A percentile compares a stretch with the other conserved stretches of the same genome.
Evolutionary conservation across 2,113 vertebrate species (phyloP).

Genomic region (Bolborhynchus lineola): DNA sequence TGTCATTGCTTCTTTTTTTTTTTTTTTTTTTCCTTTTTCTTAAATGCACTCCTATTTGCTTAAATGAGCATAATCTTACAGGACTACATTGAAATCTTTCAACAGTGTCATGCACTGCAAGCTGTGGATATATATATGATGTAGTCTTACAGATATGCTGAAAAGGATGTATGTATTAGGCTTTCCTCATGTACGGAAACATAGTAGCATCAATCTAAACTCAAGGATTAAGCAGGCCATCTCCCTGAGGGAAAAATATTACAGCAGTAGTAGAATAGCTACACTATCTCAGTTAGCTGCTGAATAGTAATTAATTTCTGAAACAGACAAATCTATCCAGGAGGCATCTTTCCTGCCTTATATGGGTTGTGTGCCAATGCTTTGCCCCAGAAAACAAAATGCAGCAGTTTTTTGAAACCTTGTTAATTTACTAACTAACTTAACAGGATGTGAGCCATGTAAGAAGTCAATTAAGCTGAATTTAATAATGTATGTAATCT

Average conservation of each 20-base stretch:
- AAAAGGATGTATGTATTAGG: not conserved
- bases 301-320: not conserved
- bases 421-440: slow-evolving; percentile 54
- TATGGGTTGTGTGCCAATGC: not conserved
- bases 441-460: slow-evolving; percentile 45
- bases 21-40: not conserved
- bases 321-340: not conserved
- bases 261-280: slow-evolving; percentile 22
- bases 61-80: not conserved
- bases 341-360: not conserved
- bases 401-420: slow-evolving; percentile 16
- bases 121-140: not conserved
- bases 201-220: not conserved
- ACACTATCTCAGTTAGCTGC: slow-evolving; percentile 1
- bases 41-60: not conserved
- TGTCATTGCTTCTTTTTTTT: too few species aligned
- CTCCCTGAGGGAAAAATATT: slow-evolving; percentile 8
- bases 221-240: slow-evolving; percentile 26
- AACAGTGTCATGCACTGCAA: not conserved
- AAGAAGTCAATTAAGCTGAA: slow-evolving; percentile 60
- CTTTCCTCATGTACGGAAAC: slow-evolving; percentile 19
- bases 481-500: slow-evolving; percentile 16
- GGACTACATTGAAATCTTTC: not conserved
- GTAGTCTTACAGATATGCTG: not conserved
- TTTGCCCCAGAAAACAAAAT: not conserved